Conservation (phyloP, 92 coral and sea anemone species). For the Epizoanthus rinbou region DNA sequence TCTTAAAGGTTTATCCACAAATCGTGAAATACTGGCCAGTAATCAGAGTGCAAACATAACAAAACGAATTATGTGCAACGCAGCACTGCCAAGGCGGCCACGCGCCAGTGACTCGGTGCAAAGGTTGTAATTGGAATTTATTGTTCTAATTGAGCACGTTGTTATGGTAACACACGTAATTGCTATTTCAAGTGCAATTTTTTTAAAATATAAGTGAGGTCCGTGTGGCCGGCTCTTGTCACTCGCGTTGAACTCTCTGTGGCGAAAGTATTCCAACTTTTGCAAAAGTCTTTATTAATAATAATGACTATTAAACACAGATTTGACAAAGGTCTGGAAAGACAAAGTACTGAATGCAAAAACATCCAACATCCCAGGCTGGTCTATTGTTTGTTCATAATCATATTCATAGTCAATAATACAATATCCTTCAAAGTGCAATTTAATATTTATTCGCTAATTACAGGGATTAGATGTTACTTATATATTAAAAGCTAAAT, state of each 20-base stretch:
- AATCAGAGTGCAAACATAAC: constrained; percentile 5
- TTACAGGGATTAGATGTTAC: neutral
- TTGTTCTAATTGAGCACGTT: constrained; percentile 33
- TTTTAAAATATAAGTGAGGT: no score
- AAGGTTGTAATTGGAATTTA: constrained; percentile 13
- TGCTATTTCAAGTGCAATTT: neutral
- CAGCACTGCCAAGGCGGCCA: no score
- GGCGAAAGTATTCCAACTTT: neutral
- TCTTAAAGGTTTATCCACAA: neutral
- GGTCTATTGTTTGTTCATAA: neutral
- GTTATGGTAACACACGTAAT: constrained; percentile 19
- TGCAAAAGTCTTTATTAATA: no score
- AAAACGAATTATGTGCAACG: neutral
- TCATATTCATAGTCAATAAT: no score
- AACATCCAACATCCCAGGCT: neutral
- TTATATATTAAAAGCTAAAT: neutral
- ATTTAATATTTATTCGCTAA: neutral
- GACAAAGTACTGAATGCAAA: neutral
- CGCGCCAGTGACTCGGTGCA: neutral
- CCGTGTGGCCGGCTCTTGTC: neutral
- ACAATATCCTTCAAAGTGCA: neutral
- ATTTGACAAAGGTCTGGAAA: no score
- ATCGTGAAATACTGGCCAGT: constrained; percentile 6
- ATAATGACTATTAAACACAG: no score
- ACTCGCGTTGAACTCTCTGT: neutral